Conservation (phyloP, 2,797 vertebrate genomes). For the Selene dorsalis region DNA sequence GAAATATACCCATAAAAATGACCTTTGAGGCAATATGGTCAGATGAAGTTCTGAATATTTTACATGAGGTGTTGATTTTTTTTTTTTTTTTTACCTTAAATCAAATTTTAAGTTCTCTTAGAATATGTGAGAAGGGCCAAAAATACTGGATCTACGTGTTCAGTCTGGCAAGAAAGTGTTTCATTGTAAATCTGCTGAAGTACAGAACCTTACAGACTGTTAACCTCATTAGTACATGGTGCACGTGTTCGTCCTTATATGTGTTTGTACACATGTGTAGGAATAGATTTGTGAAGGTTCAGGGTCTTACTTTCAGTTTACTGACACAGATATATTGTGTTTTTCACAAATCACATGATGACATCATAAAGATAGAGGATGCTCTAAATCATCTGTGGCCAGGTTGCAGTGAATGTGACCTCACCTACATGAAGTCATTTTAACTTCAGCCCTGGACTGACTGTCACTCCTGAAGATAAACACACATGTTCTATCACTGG, state of each 20-base stretch:
- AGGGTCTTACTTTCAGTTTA: background rate
- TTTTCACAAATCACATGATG: background rate
- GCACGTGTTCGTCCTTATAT: background rate
- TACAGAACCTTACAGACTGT: background rate
- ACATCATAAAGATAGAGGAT: background rate
- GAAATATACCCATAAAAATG: background rate
- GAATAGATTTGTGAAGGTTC: background rate
- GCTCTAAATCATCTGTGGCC: background rate
- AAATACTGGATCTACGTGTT: background rate
- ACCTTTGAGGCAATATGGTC: background rate
- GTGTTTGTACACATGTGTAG: background rate
- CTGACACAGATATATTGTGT: background rate
- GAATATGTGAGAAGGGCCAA: background rate
- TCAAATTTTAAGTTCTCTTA: background rate
- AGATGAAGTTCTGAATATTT: conserved; percentile 10
- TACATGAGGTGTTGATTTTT: background rate
- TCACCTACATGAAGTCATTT: background rate
- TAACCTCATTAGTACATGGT: background rate
- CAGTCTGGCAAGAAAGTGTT: no score
- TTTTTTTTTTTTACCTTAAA: background rate
- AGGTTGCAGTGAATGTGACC: background rate
- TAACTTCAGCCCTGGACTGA: background rate
- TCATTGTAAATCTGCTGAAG: background rate
- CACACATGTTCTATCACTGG: background rate
- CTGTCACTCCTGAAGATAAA: background rate